phyloP scores from a whole-genome alignment of 2,888 invertebrate species.

The Gymnoscelis rufifasciata region DNA sequence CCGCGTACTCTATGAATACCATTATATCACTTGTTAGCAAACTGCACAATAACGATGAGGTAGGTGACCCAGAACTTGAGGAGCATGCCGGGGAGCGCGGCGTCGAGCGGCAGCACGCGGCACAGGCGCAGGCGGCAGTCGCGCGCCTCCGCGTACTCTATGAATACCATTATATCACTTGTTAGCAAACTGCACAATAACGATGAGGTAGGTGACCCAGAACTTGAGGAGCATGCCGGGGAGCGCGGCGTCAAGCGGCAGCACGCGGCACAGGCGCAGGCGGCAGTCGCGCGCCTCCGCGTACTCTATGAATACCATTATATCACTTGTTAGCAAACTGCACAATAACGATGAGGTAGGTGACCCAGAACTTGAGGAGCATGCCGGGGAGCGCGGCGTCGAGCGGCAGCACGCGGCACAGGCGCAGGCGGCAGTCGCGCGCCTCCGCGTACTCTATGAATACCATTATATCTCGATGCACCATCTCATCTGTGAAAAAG shows the following conservation, averaged over 20 bases:
- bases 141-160: background rate
- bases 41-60: background rate
- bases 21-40: too few species aligned
- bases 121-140: background rate
- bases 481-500: background rate
- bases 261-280: too few species aligned
- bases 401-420: background rate
- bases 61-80: background rate
- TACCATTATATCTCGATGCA: background rate
- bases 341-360: background rate
- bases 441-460: background rate
- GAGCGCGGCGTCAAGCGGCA: too few species aligned
- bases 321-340: background rate
- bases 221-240: too few species aligned
- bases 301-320: background rate
- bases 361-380: background rate
- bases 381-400: background rate
- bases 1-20: too few species aligned
- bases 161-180: too few species aligned
- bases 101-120: background rate
- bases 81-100: background rate
- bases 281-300: too few species aligned
- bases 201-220: too few species aligned
- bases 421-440: background rate
- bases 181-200: too few species aligned